Base-by-base conservation (phyloP, 2,888 invertebrate species). In the Cremastobaeus sp. region DNA sequence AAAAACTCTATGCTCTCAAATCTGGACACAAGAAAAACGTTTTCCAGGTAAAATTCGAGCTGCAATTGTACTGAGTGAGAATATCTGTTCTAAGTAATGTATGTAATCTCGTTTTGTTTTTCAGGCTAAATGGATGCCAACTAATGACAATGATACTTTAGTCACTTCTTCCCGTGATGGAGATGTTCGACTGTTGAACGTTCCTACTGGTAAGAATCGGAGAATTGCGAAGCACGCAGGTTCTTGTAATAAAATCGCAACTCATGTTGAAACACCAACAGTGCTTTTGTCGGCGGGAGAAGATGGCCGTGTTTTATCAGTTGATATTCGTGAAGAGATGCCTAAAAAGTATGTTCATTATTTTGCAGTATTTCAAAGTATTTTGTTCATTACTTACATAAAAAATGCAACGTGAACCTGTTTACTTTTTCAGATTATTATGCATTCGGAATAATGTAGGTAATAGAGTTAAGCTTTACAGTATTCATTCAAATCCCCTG, bases 81-180 rank as follows among this genome's bases (percentile, higher is more conserved):
- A n/a, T n/a, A n/a, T n/a, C n/a, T n/a, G n/a, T n/a, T n/a, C n/a
- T n/a, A n/a, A n/a, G n/a, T n/a, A 30, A 30, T 30, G 9, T 30
- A 30, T 30, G 9, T 30, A 11, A 34, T 34, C 11, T n/a, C 4
- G 11, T 20, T 20, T 68, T 48, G 2, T 34, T 41, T 11, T 68
- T 55, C 79, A 92, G 91, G 90, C 90, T 15, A 97, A 96, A 88
- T 98, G 97, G 89, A 90, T 98, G 77, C 93, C 95, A 54, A 89
- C 93, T 35, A 91, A 92, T 80, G 91, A 92, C 28, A 95, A 96
- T 88, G 89, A 94, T 66, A 94, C 95, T 84, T 93, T 98, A 34
- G 95, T 95, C 28, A 95, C 96, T 0, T 94, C 96, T 86, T 95
- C 95, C 0, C 90, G 96, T 59, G 98, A 98, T 88, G 97, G 97